Percentiles rank a stretch among this genome's conserved stretches.
Evolutionary conservation across 2,113 vertebrate species (phyloP).

Genomic region (Tor tambroides): DNA sequence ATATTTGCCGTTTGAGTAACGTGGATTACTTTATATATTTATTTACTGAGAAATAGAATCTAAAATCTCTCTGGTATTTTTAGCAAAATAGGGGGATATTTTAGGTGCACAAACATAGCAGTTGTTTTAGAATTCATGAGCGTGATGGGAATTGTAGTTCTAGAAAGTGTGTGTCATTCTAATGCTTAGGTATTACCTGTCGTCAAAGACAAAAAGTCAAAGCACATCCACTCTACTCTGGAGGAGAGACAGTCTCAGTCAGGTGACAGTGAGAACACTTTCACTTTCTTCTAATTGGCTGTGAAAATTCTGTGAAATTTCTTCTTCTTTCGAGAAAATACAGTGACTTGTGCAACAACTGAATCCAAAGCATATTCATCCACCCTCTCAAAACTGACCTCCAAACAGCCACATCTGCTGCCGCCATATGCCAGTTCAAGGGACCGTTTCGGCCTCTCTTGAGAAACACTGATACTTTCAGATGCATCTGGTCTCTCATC

Average conservation of each 20-base stretch:
- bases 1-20: no score
- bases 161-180: background rate
- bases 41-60: no score
- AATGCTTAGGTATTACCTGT: background rate
- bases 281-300: background rate
- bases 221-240: background rate
- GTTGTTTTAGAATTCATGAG: no score
- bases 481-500: constrained; percentile 61
- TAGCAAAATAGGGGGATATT: no score
- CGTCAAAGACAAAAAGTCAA: background rate
- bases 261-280: background rate
- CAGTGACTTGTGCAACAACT: background rate
- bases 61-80: no score
- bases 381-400: constrained; percentile 5
- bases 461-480: constrained; percentile 58
- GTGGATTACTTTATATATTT: no score
- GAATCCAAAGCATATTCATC: background rate
- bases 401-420: constrained; percentile 32
- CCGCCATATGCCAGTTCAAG: constrained; percentile 21
- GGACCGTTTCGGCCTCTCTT: constrained; percentile 18
- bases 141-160: background rate
- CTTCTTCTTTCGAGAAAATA: no score
- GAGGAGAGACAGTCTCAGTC: background rate
- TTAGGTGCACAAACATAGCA: no score
- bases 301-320: background rate